Evolutionary conservation across 2,113 vertebrate genomes (phyloP), one percentile per base, ranked within the genome.

Genomic region (Falco punctatus): DNA sequence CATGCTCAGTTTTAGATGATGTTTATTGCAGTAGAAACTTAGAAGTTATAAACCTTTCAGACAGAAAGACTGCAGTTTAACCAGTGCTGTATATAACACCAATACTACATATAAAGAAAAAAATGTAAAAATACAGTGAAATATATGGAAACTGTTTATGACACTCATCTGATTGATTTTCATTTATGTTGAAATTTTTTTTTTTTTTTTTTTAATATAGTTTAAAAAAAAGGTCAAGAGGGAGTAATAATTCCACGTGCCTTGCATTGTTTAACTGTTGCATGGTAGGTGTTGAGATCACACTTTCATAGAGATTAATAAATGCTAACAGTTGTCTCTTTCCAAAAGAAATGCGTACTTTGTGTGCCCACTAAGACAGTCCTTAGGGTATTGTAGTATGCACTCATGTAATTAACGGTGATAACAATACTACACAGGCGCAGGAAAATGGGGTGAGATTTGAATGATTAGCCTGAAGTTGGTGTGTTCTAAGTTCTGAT

Each of bases 361-460:
- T 51, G 27, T 92, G 35, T 73, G 11, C 51, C 16, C 9, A 21
- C 15, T 62, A 27, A 54, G 48, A 27, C 6, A 70, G 35, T 49
- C 35, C 10, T 84, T 65, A n/a, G 69, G 55, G 51, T 35, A 5
- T 0, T 1, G 0, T 19, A 40, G 23, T 32, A 6, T 6, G 7
- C 1, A 2, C 33, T 81, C 17, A 24, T 4, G 6, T 78, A 78
- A n/a, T 58, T 58, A 65, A 6, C 51, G 30, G 35, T 77, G 13
- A 15, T 78, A 15, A 35, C 15, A 46, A 11, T 65, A 48, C 9
- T 13, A 69, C 10, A 4, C 1, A 81, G 57, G 26, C 38, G 64
- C 46, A 77, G 33, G n/a, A 92, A 86, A 67, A 48, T 26, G 35
- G 13, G 6, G 4, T 59, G 52, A 58, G 42, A 8, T 67, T 95